These are phyloP conservation scores for Mastacembelus armatus DNA, from an alignment of 2,797 vertebrate genomes.

Conservation along the genomic window DNA sequence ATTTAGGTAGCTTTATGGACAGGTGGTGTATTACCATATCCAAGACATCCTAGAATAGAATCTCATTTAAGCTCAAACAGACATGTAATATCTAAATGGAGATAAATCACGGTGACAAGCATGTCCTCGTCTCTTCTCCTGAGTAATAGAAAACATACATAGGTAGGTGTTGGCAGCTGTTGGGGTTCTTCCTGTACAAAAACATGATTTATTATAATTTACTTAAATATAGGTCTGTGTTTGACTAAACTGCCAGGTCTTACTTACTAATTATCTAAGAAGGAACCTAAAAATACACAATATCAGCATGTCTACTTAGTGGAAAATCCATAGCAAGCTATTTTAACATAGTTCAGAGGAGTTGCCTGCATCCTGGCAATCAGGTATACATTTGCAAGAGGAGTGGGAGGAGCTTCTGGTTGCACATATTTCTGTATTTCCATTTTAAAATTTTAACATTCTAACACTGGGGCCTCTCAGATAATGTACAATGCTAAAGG, in stretches of 20 bases:
- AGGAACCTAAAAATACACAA: slow-evolving; percentile 30
- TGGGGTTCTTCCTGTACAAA: slow-evolving; percentile 23
- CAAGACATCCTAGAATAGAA: slow-evolving; percentile 16
- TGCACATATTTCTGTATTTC: not conserved
- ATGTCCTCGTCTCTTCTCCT: slow-evolving; percentile 28
- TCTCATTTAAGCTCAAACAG: slow-evolving; percentile 10
- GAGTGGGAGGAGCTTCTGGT: not conserved
- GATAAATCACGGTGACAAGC: slow-evolving; percentile 41
- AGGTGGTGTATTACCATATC: slow-evolving; percentile 6
- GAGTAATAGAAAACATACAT: slow-evolving; percentile 20
- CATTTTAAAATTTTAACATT: not conserved
- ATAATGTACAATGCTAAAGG: not conserved
- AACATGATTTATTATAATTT: slow-evolving; percentile 1
- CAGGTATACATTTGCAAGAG: slow-evolving; percentile 2
- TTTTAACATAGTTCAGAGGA: slow-evolving; percentile 40
- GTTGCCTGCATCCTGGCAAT: slow-evolving; percentile 27
- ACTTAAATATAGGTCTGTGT: slow-evolving; percentile 28
- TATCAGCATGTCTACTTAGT: slow-evolving; percentile 22
- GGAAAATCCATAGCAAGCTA: slow-evolving; percentile 37
- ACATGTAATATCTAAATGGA: slow-evolving; percentile 27
- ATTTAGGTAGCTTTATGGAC: not conserved
- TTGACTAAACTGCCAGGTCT: slow-evolving; percentile 11
- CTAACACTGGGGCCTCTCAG: not conserved
- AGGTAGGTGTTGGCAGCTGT: slow-evolving; percentile 22
- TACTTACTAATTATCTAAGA: slow-evolving; percentile 48